Percentiles rank a stretch among this genome's conserved stretches.
phyloP scores from a whole-genome alignment of 1,140 invertebrate genomes.

The Lutraria rhynchaena region DNA sequence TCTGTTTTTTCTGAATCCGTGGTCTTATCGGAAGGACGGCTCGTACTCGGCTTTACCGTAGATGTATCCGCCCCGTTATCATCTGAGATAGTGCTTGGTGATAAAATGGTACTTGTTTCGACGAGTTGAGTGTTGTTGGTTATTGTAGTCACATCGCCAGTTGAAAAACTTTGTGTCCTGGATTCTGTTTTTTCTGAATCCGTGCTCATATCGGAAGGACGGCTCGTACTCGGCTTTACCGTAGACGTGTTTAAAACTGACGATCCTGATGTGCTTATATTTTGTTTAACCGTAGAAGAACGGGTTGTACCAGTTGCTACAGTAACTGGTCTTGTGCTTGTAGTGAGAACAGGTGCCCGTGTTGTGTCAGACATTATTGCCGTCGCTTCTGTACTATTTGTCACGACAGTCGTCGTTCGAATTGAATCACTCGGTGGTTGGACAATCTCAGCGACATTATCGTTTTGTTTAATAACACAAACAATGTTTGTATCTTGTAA shows the following conservation, averaged over 20 bases:
- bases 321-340: no score
- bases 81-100: no score
- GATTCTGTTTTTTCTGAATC: not conserved
- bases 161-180: not conserved
- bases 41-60: not conserved
- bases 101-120: no score
- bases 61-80: no score
- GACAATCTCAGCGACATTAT: not conserved
- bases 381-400: no score
- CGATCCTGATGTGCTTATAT: not conserved
- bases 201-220: not conserved
- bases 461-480: not conserved
- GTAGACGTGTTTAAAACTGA: not conserved
- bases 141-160: no score
- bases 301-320: not conserved
- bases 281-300: no score
- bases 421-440: not conserved
- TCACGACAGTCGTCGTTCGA: no score
- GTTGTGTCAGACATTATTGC: no score
- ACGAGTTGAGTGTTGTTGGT: no score
- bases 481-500: not conserved
- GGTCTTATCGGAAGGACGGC: not conserved
- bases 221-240: not conserved
- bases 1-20: not conserved
- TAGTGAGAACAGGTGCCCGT: no score